A percentile compares a stretch with the other conserved stretches of the same genome.
These are phyloP conservation scores for Natator depressus DNA, from an alignment of 2,113 vertebrate genomes.

Conservation along the genomic window DNA sequence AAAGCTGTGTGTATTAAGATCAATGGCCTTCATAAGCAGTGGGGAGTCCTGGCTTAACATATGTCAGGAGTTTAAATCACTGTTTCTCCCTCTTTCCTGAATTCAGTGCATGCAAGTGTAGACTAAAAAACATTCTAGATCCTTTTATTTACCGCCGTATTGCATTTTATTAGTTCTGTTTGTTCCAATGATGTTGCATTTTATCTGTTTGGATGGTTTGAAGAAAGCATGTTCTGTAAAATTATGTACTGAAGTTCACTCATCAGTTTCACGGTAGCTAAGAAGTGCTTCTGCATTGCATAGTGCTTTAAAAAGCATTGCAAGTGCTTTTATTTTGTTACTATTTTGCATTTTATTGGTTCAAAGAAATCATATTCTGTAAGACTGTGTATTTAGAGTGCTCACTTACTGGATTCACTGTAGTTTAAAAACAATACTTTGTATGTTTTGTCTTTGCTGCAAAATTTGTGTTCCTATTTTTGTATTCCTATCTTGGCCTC, in stretches of 20 bases:
- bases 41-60: background rate
- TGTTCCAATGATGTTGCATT: background rate
- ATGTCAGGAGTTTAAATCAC: background rate
- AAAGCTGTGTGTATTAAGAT: background rate
- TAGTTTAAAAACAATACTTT: constrained; percentile 7
- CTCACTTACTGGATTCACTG: background rate
- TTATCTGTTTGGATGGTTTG: background rate
- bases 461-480: background rate
- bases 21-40: background rate
- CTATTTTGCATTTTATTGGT: background rate
- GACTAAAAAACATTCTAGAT: background rate
- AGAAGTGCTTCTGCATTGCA: background rate
- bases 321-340: background rate
- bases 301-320: background rate
- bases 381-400: background rate
- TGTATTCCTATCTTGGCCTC: background rate
- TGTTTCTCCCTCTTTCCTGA: background rate
- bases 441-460: background rate
- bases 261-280: background rate
- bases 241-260: background rate
- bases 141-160: background rate
- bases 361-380: background rate
- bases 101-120: background rate
- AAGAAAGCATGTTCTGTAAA: background rate
- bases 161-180: background rate